Base-by-base conservation (phyloP, 2,113 vertebrate genomes). In the Ibidorhyncha struthersii region DNA sequence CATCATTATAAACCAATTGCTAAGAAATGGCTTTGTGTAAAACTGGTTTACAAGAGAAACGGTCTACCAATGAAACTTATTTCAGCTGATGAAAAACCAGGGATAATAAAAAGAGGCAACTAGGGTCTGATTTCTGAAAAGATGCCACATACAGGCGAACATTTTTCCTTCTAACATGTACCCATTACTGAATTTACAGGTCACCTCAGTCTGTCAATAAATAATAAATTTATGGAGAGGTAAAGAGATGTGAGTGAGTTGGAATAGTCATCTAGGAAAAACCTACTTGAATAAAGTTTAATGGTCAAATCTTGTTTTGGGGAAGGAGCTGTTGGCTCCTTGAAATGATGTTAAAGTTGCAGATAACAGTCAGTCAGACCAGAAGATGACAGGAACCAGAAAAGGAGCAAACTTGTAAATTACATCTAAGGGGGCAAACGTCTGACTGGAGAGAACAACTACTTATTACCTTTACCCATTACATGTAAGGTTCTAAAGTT, bases 111-210 rank as follows among this genome's bases (percentile, higher is more conserved):
- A 93, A 91, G 69, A 94, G 41, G 83, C 85, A 97, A 73, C 96
- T 97, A 94, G 81, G 81, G 70, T 62, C 76, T 95, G 93, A 96
- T 93, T 97, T 95, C 97, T 82, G 43, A 95, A 92, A 96, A 70
- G 40, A 87, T 8, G 20, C 6, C 40, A 94, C 58, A 76, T 87
- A 67, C 3, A 47, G 72, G 91, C 10, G 22, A 95, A 90, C 12
- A 73, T 26, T 65, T 97, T 96, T 81, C 40, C 78, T 94, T 19
- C 43, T 50, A 85, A 90, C 61, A 80, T 87, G n/a, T 58, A 76
- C 26, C 5, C 21, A 41, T 50, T 93, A 83, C 36, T 95, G 50
- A 92, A 95, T 82, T 95, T 55, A 76, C n/a, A 91, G 53, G 70
- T 88, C 90, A 96, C 27, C 50, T 87, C 86, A 38, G 36, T 49